phyloP scores from a whole-genome alignment of 2,113 vertebrate species.

The Pseudonaja textilis region DNA sequence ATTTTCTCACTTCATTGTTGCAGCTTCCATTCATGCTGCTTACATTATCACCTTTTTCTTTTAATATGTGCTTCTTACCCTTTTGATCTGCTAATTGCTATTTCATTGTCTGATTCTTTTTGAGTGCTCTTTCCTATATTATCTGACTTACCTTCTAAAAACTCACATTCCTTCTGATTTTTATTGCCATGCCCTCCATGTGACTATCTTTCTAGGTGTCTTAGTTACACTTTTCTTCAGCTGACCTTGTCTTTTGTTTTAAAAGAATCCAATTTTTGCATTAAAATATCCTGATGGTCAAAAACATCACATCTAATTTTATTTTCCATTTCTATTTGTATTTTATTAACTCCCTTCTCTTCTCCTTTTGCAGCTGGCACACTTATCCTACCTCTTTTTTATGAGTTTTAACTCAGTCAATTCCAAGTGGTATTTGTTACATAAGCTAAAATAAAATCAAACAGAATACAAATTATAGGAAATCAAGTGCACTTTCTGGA shows the following conservation, averaged over 20 bases:
- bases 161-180: background rate
- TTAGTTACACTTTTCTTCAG: constrained; percentile 27
- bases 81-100: constrained; percentile 46
- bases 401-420: constrained; percentile 47
- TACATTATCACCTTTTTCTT: constrained; percentile 34
- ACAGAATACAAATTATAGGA: constrained; percentile 41
- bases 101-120: constrained; percentile 24
- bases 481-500: constrained; percentile 53
- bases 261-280: constrained; percentile 5
- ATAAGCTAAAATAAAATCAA: constrained; percentile 35
- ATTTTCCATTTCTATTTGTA: constrained; percentile 45
- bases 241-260: constrained; percentile 8
- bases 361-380: constrained; percentile 19
- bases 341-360: constrained; percentile 41
- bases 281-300: constrained; percentile 33
- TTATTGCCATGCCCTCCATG: constrained; percentile 27
- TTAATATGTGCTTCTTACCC: constrained; percentile 33
- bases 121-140: background rate
- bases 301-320: constrained; percentile 37
- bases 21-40: constrained; percentile 34
- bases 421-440: constrained; percentile 47
- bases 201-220: constrained; percentile 12
- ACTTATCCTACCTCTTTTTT: constrained; percentile 41
- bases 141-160: constrained; percentile 15
- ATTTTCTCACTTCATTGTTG: constrained; percentile 35